Evolutionary conservation across 2,113 vertebrate genomes (phyloP), one percentile per base, ranked within the genome.

Genomic region (Triplophysa rosa): DNA sequence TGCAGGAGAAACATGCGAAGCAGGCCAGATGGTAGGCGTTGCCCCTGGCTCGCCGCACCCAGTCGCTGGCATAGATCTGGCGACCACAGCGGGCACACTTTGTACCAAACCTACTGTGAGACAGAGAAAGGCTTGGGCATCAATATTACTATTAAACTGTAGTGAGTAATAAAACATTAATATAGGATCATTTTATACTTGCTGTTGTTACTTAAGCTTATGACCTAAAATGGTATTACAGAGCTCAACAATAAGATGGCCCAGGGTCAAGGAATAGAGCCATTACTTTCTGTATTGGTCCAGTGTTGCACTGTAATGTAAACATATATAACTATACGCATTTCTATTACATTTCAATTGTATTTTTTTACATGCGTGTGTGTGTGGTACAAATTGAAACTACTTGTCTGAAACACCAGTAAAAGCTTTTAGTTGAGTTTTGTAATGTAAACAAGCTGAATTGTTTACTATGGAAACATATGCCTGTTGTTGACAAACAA

Each of bases 31-130:
- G 98, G 89, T 99, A 99, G 67, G 96, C 96, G 0, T 98, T 98
- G 61, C 98, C 97, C 14, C 96, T 92, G 0, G 98, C 98, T 4
- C 98, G 91, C 40, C 97, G 91, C 87, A 99, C 98, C 98, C 98
- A 99, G 92, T 99, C 98, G 8, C 97, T 99, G 94, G 98, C 97
- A 14, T 95, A 97, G 88, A 99, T 98, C 93, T 98, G 96, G 76
- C 97, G 91, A 78, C 97, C 96, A 1, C 98, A 99, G 74, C 96
- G 94, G 70, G 96, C 97, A 16, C 97, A 99, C 92, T 98, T 98
- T 61, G 97, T 98, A 94, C 97, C 98, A 86, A 99, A 99, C 88
- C 97, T 97, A 92, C 97, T 99, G 94, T 29, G 63, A 80, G 78
- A 91, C 83, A 87, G 84, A 82, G 47, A 77, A 76, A 70, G 45